Evolutionary conservation across 2,888 invertebrate genomes (phyloP).

Genomic region (Callyntrura sp.): DNA sequence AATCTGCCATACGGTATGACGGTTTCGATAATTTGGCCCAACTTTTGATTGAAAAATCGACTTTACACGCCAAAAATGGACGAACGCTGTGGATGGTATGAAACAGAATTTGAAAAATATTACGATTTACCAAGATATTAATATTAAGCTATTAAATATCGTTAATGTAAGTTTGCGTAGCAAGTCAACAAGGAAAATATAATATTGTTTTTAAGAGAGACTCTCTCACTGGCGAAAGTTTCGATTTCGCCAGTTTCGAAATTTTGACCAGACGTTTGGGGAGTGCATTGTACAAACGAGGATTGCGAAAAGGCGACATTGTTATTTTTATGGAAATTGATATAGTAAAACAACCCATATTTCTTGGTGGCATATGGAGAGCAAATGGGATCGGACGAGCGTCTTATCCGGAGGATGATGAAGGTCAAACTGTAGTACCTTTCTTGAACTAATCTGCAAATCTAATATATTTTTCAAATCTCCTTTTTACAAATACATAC

Average conservation of each 20-base stretch:
- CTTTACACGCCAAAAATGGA: slow-evolving; percentile 68
- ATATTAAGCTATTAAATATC: not conserved
- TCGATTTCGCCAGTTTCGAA: slow-evolving; percentile 65
- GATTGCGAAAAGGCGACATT: slow-evolving; percentile 80
- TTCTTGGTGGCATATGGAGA: slow-evolving; percentile 81
- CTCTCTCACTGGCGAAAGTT: slow-evolving; percentile 71
- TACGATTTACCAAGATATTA: too few species aligned
- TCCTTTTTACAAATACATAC: too few species aligned
- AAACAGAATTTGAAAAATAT: too few species aligned
- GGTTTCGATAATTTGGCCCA: slow-evolving; percentile 66
- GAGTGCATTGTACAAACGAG: slow-evolving; percentile 74
- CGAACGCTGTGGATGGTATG: slow-evolving; percentile 78
- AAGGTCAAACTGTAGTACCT: slow-evolving; percentile 74
- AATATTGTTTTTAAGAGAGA: slow-evolving; percentile 59
- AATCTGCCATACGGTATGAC: not conserved
- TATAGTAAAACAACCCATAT: slow-evolving; percentile 78
- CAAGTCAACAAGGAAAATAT: not conserved
- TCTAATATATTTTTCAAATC: too few species aligned
- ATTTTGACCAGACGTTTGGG: slow-evolving; percentile 63
- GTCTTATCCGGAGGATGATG: slow-evolving; percentile 82
- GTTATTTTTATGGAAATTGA: slow-evolving; percentile 82
- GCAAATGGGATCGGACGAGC: slow-evolving; percentile 81
- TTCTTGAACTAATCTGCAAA: too few species aligned
- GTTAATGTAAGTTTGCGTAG: not conserved
- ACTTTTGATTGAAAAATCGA: slow-evolving; percentile 63